Conservation (phyloP, 2,888 invertebrate species). For the Sesia bembeciformis region DNA sequence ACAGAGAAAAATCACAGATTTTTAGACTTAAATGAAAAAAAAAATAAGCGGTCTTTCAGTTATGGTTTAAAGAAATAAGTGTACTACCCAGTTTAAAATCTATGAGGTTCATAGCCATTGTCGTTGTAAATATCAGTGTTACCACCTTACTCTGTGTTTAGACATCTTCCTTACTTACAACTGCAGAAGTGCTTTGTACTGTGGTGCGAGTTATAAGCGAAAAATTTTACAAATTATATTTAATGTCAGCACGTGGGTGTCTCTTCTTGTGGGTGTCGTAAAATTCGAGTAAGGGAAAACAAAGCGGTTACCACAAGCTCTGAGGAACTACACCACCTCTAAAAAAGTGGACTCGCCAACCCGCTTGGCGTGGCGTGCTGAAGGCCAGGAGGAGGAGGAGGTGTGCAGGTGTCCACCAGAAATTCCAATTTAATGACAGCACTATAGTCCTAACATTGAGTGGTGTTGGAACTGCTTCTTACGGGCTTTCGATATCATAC, state of each 20-base stretch:
- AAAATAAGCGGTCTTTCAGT: neutral
- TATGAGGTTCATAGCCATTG: neutral
- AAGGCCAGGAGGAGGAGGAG: too few species aligned
- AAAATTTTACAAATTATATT: slow-evolving; percentile 2
- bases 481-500: too few species aligned
- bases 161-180: slow-evolving; percentile 19
- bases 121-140: neutral
- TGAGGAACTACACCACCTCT: too few species aligned
- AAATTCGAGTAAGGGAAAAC: too few species aligned
- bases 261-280: slow-evolving; percentile 4
- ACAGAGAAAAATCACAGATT: neutral
- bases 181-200: slow-evolving; percentile 21
- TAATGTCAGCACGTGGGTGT: slow-evolving; percentile 7
- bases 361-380: too few species aligned
- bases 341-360: too few species aligned
- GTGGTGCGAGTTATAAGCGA: slow-evolving; percentile 7
- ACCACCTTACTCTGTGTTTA: slow-evolving; percentile 3
- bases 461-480: too few species aligned
- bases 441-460: too few species aligned
- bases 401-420: too few species aligned
- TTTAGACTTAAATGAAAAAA: neutral
- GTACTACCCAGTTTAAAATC: neutral
- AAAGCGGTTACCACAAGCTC: too few species aligned
- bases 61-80: neutral
- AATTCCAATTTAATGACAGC: too few species aligned